A percentile compares a stretch with the other conserved stretches of the same genome.
Conservation (phyloP, 37 sponge, comb jelly and placozoan species). For the Dysidea cf. avara region DNA sequence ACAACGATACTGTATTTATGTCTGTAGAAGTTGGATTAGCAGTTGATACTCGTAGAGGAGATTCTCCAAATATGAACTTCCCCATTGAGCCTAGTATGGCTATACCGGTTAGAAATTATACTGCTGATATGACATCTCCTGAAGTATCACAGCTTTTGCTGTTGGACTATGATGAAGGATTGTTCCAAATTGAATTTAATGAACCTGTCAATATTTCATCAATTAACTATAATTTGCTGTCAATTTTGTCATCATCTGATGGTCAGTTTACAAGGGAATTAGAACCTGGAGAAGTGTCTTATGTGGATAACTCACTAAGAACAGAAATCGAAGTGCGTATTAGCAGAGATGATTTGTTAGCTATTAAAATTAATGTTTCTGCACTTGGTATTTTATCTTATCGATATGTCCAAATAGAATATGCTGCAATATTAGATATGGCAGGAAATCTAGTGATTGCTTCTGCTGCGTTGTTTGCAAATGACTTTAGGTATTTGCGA, state of each 20-base stretch:
- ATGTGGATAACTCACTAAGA: background rate
- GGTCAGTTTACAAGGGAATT: background rate
- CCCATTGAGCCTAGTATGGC: constrained; percentile 47
- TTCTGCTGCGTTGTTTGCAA: constrained; percentile 9
- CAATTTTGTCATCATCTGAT: constrained; percentile 11
- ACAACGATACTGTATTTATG: constrained; percentile 56
- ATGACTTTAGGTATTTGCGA: background rate
- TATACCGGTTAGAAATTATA: background rate
- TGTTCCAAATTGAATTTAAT: constrained; percentile 45
- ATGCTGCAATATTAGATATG: constrained; percentile 61
- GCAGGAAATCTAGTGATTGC: constrained; percentile 47
- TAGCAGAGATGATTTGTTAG: constrained; percentile 28
- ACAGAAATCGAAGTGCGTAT: constrained; percentile 39
- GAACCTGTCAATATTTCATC: constrained; percentile 83
- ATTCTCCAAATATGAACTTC: constrained; percentile 17
- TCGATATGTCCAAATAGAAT: constrained; percentile 34
- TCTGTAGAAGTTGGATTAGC: constrained; percentile 35
- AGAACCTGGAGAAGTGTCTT: too few species aligned
- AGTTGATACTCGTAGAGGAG: constrained; percentile 29
- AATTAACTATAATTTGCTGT: constrained; percentile 41
- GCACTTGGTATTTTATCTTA: constrained; percentile 13
- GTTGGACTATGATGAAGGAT: constrained; percentile 38
- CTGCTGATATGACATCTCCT: constrained; percentile 31
- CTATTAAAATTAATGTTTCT: constrained; percentile 41
- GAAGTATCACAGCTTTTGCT: background rate